phyloP scores from a whole-genome alignment of 1,140 invertebrate species.

The Trichonephila clavipes region DNA sequence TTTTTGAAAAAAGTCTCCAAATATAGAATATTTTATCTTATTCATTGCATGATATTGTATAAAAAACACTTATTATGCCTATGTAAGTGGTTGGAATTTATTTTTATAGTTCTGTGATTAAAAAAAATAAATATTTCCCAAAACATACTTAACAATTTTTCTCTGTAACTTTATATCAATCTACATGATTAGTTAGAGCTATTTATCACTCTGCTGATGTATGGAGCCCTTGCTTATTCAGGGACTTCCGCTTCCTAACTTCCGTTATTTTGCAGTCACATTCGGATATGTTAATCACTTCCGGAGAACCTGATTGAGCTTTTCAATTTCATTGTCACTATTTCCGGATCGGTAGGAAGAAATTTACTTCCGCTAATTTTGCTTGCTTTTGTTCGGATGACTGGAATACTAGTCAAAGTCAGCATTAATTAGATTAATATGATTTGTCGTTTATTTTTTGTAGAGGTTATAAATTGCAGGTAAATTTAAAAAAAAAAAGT shows the following conservation, averaged over 20 bases:
- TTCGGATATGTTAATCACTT: slow-evolving; percentile 75
- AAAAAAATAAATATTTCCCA: no score
- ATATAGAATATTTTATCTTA: no score
- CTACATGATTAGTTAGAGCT: no score
- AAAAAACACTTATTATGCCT: no score
- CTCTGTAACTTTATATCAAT: neutral
- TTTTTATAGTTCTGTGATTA: no score
- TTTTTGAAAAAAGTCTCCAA: no score
- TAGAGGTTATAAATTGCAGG: neutral
- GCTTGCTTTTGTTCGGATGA: neutral
- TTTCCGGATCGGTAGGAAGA: slow-evolving; percentile 36
- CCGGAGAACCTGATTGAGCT: slow-evolving; percentile 66
- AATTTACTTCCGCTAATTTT: neutral
- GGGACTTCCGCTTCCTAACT: slow-evolving; percentile 14
- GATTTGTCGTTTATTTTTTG: neutral
- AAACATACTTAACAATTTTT: no score
- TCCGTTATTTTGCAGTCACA: slow-evolving; percentile 52
- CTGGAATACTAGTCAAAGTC: neutral
- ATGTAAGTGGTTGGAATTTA: no score
- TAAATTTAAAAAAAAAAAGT: neutral
- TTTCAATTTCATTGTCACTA: slow-evolving; percentile 60
- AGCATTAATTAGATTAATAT: neutral
- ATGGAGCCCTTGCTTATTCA: slow-evolving; percentile 1
- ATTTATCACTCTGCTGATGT: no score
- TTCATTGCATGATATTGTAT: no score